phyloP scores from a whole-genome alignment of 2,888 invertebrate species.

The Xanthia icteritia region DNA sequence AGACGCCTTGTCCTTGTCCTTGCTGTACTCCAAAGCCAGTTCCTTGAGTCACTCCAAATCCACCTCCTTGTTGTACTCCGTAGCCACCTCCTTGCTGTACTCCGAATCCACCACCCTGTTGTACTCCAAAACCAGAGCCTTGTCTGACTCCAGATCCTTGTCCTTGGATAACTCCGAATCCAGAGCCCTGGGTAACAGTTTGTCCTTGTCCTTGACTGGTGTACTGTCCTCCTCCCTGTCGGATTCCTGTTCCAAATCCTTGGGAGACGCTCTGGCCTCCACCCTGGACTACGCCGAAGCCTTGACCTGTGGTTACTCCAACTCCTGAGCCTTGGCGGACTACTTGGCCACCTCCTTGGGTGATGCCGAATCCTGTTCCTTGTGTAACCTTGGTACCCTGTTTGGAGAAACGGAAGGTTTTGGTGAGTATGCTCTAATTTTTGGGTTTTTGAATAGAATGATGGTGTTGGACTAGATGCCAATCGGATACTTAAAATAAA shows the following conservation, averaged over 20 bases:
- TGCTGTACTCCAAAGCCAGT: conserved; percentile 44
- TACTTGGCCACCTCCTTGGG: conserved; percentile 56
- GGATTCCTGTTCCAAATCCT: conserved; percentile 56
- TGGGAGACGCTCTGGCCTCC: conserved; percentile 54
- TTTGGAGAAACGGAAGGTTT: background rate
- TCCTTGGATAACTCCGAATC: conserved; percentile 39
- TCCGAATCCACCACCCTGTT: conserved; percentile 54
- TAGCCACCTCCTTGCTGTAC: conserved; percentile 48
- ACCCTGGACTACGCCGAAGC: conserved; percentile 50
- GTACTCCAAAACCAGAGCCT: conserved; percentile 43
- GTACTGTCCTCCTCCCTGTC: conserved; percentile 56
- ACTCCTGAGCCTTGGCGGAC: conserved; percentile 46
- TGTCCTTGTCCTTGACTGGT: conserved; percentile 31
- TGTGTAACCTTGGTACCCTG: conserved; percentile 64
- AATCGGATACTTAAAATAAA: background rate
- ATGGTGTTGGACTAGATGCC: background rate
- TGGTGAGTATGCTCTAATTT: background rate
- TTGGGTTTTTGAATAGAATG: too few species aligned
- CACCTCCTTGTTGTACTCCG: conserved; percentile 36
- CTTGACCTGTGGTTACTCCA: conserved; percentile 39
- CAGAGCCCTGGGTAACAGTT: conserved; percentile 38
- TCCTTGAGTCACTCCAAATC: conserved; percentile 31
- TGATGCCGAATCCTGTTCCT: conserved; percentile 57
- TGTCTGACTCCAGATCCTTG: conserved; percentile 34
- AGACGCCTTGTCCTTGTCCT: conserved; percentile 12